A percentile compares a stretch with the other conserved stretches of the same genome.
phyloP scores from a whole-genome alignment of 2,797 vertebrate genomes.

The Parambassis ranga region DNA sequence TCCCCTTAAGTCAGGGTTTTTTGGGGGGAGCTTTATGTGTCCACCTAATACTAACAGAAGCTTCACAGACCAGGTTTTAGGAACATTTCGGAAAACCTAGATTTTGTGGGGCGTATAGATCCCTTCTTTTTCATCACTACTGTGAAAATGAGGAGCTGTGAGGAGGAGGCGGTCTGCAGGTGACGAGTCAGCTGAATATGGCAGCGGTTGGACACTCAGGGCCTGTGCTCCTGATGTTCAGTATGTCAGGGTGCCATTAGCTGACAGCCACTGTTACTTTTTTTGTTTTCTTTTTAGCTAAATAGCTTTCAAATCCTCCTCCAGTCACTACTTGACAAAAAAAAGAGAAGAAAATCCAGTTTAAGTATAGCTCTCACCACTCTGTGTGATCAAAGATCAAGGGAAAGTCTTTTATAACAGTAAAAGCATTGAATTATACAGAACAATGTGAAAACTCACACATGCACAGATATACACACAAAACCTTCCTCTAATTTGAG shows the following conservation, averaged over 20 bases:
- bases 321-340: background rate
- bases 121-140: too few relatives aligned
- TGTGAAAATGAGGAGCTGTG: too few relatives aligned
- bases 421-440: constrained; percentile 62
- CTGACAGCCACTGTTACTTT: background rate
- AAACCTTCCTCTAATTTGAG: constrained; percentile 70
- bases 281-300: constrained; percentile 11
- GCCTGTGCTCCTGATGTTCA: too few relatives aligned
- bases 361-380: constrained; percentile 22
- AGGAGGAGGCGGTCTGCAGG: too few relatives aligned
- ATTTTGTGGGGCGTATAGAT: too few relatives aligned
- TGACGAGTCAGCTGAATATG: too few relatives aligned
- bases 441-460: constrained; percentile 40
- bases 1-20: background rate
- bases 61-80: too few relatives aligned
- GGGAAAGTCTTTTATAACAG: constrained; percentile 37
- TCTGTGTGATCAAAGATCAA: constrained; percentile 61
- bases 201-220: too few relatives aligned
- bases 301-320: constrained; percentile 17
- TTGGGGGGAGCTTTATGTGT: background rate
- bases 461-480: constrained; percentile 23
- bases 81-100: too few relatives aligned
- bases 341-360: background rate
- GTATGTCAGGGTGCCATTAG: background rate
- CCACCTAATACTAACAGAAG: too few relatives aligned